Evolutionary conservation across 2,888 invertebrate species (phyloP).

Genomic region (Dioctria rufipes): DNA sequence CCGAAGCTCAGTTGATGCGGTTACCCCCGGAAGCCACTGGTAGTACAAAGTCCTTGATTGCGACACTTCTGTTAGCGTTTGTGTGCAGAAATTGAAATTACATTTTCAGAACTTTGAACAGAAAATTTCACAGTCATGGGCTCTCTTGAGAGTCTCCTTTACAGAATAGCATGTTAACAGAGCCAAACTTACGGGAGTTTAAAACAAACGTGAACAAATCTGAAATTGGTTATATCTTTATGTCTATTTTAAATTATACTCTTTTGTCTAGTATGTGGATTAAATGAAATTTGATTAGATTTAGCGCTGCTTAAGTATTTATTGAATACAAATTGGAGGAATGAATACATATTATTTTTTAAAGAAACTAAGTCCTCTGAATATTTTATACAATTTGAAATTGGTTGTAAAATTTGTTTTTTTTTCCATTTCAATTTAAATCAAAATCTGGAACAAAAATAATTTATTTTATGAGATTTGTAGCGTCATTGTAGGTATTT

Average conservation of each 20-base stretch:
- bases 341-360: no score
- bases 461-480: no score
- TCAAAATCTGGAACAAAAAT: no score
- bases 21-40: slow-evolving; percentile 20
- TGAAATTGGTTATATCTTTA: slow-evolving; percentile 29
- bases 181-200: slow-evolving; percentile 16
- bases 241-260: slow-evolving; percentile 7
- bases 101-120: slow-evolving; percentile 26
- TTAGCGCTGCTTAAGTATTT: no score
- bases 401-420: no score
- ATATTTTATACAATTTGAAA: no score
- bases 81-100: slow-evolving; percentile 35
- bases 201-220: slow-evolving; percentile 30
- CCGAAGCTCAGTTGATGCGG: slow-evolving; percentile 19
- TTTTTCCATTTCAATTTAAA: no score
- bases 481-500: no score
- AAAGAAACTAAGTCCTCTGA: no score
- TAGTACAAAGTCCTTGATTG: slow-evolving; percentile 31
- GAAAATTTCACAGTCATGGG: slow-evolving; percentile 8
- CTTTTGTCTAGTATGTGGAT: background rate
- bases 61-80: slow-evolving; percentile 31
- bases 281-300: no score
- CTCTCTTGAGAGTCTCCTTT: slow-evolving; percentile 14
- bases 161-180: background rate
- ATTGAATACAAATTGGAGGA: no score